A percentile compares a stretch with the other conserved stretches of the same genome.
phyloP scores from a whole-genome alignment of 2,797 vertebrate species.

The Mus spretus region DNA sequence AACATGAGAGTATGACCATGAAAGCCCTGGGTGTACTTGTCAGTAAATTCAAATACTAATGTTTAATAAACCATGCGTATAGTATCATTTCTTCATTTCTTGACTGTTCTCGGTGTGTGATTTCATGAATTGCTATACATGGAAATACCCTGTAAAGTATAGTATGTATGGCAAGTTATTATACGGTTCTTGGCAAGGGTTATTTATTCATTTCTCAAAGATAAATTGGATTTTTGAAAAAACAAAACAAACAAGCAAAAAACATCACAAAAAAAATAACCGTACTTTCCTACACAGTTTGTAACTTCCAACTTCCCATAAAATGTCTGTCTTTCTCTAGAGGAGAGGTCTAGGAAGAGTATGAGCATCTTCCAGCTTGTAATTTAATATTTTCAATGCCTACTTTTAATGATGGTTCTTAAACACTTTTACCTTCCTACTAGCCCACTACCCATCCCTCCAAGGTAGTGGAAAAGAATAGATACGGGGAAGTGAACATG shows the following conservation, averaged over 20 bases:
- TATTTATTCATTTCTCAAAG: constrained; percentile 38
- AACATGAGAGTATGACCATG: not conserved
- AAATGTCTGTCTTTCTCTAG: not conserved
- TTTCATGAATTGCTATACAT: constrained; percentile 45
- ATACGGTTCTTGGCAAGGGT: not conserved
- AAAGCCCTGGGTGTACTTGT: constrained; percentile 32
- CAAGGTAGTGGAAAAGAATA: not conserved
- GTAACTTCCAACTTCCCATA: not conserved
- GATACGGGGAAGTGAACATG: not conserved
- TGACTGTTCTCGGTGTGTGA: not conserved
- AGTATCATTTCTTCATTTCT: constrained; percentile 14
- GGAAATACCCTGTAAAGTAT: constrained; percentile 52
- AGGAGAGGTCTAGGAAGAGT: not conserved
- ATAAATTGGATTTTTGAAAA: constrained; percentile 33
- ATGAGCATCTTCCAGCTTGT: not conserved
- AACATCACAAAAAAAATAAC: not conserved
- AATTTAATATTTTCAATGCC: not conserved
- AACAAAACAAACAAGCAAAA: not conserved
- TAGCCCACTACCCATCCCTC: not conserved
- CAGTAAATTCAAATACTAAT: constrained; percentile 8
- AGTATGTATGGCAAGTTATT: not conserved
- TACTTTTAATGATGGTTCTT: not conserved
- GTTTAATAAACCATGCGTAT: not conserved
- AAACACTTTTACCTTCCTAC: not conserved
- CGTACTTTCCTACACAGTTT: not conserved